phyloP scores from a whole-genome alignment of 2,113 vertebrate species.

The Silurus asotus region DNA sequence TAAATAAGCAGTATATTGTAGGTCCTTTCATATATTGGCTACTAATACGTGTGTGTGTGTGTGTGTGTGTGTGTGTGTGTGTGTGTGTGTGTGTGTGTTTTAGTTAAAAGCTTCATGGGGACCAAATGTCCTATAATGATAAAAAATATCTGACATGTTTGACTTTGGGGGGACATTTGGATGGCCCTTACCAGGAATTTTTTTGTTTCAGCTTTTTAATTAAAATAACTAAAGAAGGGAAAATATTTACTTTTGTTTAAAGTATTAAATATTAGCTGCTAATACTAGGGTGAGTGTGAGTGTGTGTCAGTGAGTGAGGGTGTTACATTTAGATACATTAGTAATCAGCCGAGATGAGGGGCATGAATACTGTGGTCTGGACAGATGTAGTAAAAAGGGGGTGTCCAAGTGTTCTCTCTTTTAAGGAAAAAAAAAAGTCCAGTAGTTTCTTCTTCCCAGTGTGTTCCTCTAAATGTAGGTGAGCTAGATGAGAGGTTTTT shows the following conservation, averaged over 20 bases:
- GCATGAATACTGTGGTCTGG: neutral
- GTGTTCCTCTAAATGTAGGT: slow-evolving; percentile 16
- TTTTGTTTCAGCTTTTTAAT: neutral
- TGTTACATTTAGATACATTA: neutral
- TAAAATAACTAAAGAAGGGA: neutral
- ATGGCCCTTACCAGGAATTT: neutral
- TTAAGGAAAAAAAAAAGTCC: neutral
- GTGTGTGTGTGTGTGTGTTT: neutral
- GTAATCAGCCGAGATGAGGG: neutral
- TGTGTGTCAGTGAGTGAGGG: neutral
- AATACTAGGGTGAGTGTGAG: neutral
- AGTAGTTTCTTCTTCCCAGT: neutral
- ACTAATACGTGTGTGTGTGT: neutral
- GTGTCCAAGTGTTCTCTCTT: neutral
- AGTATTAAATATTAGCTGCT: neutral
- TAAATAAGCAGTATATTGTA: too few relatives aligned
- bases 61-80: neutral
- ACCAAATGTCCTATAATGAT: neutral
- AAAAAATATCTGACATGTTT: neutral
- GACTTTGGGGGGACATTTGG: neutral
- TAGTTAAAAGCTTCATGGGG: neutral
- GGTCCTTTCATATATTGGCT: too few relatives aligned
- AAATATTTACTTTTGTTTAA: neutral
- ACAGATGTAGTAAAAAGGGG: slow-evolving; percentile 10
- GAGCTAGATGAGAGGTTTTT: neutral